Evolutionary conservation across 2,797 vertebrate genomes (phyloP), one percentile per base, ranked within the genome.

Genomic region (Rhinophrynus dorsalis): DNA sequence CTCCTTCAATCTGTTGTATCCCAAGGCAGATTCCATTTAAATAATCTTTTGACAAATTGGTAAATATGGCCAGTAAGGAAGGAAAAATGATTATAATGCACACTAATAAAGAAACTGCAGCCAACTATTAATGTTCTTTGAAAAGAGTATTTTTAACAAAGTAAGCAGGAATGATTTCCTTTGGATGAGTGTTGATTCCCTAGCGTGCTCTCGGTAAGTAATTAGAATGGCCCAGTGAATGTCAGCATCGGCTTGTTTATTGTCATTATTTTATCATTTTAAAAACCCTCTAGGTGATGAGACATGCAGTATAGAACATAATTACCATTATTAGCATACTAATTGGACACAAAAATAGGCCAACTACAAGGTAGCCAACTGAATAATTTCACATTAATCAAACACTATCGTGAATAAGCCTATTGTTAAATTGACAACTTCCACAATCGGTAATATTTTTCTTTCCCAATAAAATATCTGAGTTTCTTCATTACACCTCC

Each of bases 291-390:
- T 90, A 92, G 90, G 89, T 92, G 91, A 92, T 91, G 87, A 91
- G 89, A 92, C 90, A 89, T 87, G 88, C 86, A 90, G 87, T 90
- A 92, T 90, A 90, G 86, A 88, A 90, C 87, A 89, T 93, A 93
- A 93, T 93, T 92, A 92, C 91, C 89, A 90, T 90, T 92, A 93
- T 93, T 93, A 93, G 91, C 92, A 93, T 93, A 92, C 90, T 93
- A 93, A 93, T 93, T 93, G 90, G 90, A 90, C 89, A 90, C 89
- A 90, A 91, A 92, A 92, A 92, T 92, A 91, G 90, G 88, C 89
- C 87, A 92, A 88, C 85, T 90, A 92, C 88, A 90, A 91, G 88
- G 90, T 91, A 93, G 90, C 90, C 91, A 90, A 91, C 88, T 92
- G 91, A 91, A 92, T 92, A 91, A 91, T 90, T 92, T 90, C 87